Percentiles rank a stretch among this genome's conserved stretches.
phyloP scores from a whole-genome alignment of 2,797 vertebrate genomes.

The Forpus xanthops region DNA sequence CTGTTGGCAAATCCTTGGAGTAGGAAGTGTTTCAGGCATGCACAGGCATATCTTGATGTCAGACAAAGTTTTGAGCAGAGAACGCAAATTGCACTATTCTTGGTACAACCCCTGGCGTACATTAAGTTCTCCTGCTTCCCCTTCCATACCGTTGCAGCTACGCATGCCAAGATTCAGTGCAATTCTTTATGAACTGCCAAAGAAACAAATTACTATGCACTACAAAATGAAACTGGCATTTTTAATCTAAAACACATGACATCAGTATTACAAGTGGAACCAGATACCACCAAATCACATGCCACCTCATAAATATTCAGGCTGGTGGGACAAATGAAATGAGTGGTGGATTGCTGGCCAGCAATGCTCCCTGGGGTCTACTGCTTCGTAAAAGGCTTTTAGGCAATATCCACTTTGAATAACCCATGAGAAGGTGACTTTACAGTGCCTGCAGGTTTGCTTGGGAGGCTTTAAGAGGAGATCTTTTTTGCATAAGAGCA shows the following conservation, averaged over 20 bases:
- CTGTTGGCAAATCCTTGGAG: not conserved
- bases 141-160: not conserved
- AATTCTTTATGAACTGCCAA: conserved; percentile 63
- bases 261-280: conserved; percentile 71
- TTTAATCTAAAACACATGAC: conserved; percentile 73
- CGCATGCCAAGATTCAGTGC: not conserved
- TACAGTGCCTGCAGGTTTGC: not conserved
- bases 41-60: not conserved
- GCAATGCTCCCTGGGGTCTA: not conserved
- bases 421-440: not conserved
- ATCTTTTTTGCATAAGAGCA: not conserved
- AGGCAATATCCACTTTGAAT: not conserved
- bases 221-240: conserved; percentile 72
- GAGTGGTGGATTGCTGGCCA: conserved; percentile 49
- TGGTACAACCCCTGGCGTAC: not conserved
- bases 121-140: not conserved
- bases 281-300: conserved; percentile 67
- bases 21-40: not conserved
- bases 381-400: conserved; percentile 8
- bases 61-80: not conserved
- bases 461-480: not conserved
- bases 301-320: conserved; percentile 70
- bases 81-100: not conserved
- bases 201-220: conserved; percentile 69
- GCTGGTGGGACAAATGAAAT: conserved; percentile 58